These are phyloP conservation scores for Synergus japonicus DNA, from an alignment of 2,888 invertebrate species.

Conservation along the genomic window DNA sequence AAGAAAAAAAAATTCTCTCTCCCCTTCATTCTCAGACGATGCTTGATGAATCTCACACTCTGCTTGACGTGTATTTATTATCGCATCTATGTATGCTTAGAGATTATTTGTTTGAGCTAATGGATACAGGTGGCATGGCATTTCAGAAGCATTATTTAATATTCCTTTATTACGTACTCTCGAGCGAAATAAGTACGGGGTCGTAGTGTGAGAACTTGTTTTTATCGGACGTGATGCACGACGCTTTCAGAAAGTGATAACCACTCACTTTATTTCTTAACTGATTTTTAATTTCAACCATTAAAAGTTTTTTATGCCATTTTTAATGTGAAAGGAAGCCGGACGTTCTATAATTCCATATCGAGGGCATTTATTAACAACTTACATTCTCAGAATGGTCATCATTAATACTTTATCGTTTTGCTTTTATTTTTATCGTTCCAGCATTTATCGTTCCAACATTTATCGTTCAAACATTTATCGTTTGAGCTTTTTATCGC, in stretches of 20 bases:
- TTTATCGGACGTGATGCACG: slow-evolving; percentile 47
- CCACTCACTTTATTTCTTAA: background rate
- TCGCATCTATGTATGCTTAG: slow-evolving; percentile 20
- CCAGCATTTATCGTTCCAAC: too few relatives aligned
- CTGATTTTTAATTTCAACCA: slow-evolving; percentile 1
- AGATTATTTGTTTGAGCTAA: slow-evolving; percentile 32
- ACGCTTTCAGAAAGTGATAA: background rate
- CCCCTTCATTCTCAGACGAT: background rate
- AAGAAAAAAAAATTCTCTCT: slow-evolving; percentile 6
- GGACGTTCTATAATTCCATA: too few relatives aligned
- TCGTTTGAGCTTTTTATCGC: too few relatives aligned
- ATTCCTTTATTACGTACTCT: slow-evolving; percentile 54
- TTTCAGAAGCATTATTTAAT: slow-evolving; percentile 33
- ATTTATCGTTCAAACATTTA: too few relatives aligned
- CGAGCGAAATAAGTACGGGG: slow-evolving; percentile 56
- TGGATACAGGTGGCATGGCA: slow-evolving; percentile 35
- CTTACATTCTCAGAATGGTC: too few relatives aligned
- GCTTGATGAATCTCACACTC: slow-evolving; percentile 36
- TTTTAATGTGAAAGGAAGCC: slow-evolving; percentile 1
- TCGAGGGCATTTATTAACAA: too few relatives aligned
- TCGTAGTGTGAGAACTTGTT: slow-evolving; percentile 61
- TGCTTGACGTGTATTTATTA: slow-evolving; percentile 30
- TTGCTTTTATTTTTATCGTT: too few relatives aligned
- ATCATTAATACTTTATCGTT: too few relatives aligned
- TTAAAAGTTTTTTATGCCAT: background rate